Base-by-base conservation (phyloP, 2,113 vertebrate genomes). In the Tricholaema leucomelas region DNA sequence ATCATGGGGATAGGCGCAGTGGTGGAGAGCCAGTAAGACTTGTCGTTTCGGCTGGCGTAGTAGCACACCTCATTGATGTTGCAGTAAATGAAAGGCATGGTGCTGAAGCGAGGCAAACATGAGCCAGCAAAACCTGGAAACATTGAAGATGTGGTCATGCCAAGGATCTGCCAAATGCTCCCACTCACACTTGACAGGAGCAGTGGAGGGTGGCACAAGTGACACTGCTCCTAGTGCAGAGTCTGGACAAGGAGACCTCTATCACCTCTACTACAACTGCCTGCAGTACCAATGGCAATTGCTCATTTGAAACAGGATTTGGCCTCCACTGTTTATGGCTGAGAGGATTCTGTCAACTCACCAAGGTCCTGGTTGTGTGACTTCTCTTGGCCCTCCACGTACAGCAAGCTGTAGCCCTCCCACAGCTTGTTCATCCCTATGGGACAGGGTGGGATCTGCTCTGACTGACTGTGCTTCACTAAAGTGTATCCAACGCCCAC, bases 11-110 rank as follows among this genome's bases (percentile, higher is more conserved):
- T 99, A 24, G 99, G 98, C 7, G 98, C 98, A 0, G 98, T 98
- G 33, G 99, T 99, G 88, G 99, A 99, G 25, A 99, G 98, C 99
- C 99, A 99, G 95, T 99, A 99, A 88, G 99, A 99, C 72, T 99
- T 99, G 96, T 99, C 99, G 0, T 99, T 99, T 58, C 98, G 97
- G 91, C 98, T 98, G 90, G 99, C 99, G 0, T 99, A 99, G 96
- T 99, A 98, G 96, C 99, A 99, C 55, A 99, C 95, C 69, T 99
- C 99, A 1, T 98, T 98, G 90, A 98, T 97, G 74, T 98, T 99
- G 97, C 99, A 99, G 97, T 99, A 99, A 83, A 99, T 98, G 93
- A 99, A 99, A 42, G 99, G 99, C 97, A 99, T 99, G 88, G 99
- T 99, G 97, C 97, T 99, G 97, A 99, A 99, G 83, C 97, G 97